Conservation (phyloP, 2,113 vertebrate species). For the Miniopterus natalensis region DNA sequence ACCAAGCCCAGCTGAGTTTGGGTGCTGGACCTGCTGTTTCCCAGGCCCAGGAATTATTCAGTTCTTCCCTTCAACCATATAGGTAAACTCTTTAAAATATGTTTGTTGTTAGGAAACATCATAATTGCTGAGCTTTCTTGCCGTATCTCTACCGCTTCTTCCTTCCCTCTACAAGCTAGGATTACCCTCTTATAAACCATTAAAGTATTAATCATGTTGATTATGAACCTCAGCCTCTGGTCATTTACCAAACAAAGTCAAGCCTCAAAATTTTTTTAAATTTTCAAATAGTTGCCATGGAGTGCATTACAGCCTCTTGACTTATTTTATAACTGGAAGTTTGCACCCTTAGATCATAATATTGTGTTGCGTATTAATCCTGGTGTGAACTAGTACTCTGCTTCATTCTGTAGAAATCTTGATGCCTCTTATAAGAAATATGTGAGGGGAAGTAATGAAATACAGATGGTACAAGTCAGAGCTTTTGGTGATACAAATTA, state of each 20-base stretch:
- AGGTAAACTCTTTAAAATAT: conserved; percentile 88
- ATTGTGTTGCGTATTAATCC: background rate
- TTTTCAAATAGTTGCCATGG: background rate
- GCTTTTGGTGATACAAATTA: background rate
- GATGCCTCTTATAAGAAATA: background rate
- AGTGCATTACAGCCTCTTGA: background rate
- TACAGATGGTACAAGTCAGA: background rate
- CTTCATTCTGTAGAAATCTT: background rate
- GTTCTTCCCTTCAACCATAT: conserved; percentile 95
- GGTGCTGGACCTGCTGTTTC: conserved; percentile 95
- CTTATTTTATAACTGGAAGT: background rate
- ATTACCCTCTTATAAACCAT: background rate
- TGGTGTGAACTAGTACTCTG: background rate
- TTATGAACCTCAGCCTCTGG: background rate
- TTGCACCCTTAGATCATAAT: background rate
- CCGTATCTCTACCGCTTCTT: background rate
- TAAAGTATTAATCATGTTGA: background rate
- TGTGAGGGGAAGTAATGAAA: background rate
- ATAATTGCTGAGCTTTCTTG: background rate
- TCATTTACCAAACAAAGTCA: background rate
- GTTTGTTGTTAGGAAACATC: background rate
- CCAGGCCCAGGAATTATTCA: conserved; percentile 97
- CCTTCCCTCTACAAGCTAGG: background rate
- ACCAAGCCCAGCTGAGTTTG: conserved; percentile 94
- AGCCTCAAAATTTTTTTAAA: background rate